These are phyloP conservation scores for Xylocopa sonorina DNA, from an alignment of 1,140 invertebrate species.

Conservation along the genomic window DNA sequence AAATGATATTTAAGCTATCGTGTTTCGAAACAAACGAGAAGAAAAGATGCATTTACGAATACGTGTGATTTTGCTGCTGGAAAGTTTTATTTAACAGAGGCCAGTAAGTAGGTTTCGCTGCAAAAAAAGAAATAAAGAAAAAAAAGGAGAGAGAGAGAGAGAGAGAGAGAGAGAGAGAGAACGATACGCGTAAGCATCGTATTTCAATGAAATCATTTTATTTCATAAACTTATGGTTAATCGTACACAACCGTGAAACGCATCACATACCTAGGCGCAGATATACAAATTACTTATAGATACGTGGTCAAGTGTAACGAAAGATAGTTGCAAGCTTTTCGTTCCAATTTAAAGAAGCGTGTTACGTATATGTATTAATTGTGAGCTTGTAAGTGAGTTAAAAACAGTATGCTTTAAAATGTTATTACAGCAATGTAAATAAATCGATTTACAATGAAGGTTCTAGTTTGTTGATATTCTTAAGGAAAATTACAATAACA, in stretches of 20 bases:
- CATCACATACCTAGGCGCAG: slow-evolving; percentile 34
- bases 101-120: slow-evolving; percentile 30
- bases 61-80: slow-evolving; percentile 9
- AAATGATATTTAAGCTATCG: slow-evolving; percentile 14
- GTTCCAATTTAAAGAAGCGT: slow-evolving; percentile 48
- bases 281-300: slow-evolving; percentile 39
- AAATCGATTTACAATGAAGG: slow-evolving; percentile 66
- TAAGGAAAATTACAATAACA: not conserved
- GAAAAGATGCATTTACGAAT: slow-evolving; percentile 17
- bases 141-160: too few relatives aligned
- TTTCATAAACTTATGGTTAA: slow-evolving; percentile 2
- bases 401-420: slow-evolving; percentile 65
- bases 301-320: slow-evolving; percentile 11
- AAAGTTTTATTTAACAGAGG: not conserved
- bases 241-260: not conserved
- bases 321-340: slow-evolving; percentile 49
- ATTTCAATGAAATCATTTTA: slow-evolving; percentile 1
- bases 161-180: too few relatives aligned
- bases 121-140: too few relatives aligned
- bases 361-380: slow-evolving; percentile 61
- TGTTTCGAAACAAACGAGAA: not conserved
- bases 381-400: slow-evolving; percentile 67
- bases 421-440: slow-evolving; percentile 71
- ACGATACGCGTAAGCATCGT: not conserved
- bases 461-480: slow-evolving; percentile 19